Conservation (phyloP, 1,140 invertebrate species). For the Oppia nitens region DNA sequence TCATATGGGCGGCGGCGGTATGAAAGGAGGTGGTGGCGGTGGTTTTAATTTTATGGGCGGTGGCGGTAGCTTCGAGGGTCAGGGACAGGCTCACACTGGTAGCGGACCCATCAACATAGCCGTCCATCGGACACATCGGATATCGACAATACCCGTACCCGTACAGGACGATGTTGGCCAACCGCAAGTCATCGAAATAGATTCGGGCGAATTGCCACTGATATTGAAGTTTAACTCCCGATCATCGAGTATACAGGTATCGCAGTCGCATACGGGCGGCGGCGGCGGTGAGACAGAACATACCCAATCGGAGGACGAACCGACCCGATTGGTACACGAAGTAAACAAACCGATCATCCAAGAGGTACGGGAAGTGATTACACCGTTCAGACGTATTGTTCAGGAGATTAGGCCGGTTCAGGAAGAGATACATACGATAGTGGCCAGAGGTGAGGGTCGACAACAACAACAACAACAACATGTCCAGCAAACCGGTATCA, state of each 20-base stretch:
- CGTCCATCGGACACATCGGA: slow-evolving; percentile 2
- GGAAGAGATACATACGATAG: background rate
- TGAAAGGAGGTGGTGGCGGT: slow-evolving; percentile 5
- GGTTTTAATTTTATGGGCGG: too few relatives aligned
- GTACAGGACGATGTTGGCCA: background rate
- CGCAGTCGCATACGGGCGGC: background rate
- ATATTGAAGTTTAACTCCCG: slow-evolving; percentile 9
- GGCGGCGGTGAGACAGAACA: background rate
- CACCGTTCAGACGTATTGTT: too few relatives aligned
- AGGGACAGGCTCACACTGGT: too few relatives aligned
- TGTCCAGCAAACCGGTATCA: slow-evolving; percentile 6
- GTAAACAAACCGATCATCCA: slow-evolving; percentile 16
- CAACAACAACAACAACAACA: background rate
- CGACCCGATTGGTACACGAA: slow-evolving; percentile 14
- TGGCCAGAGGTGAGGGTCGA: background rate
- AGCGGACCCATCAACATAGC: slow-evolving; percentile 6
- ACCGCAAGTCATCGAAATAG: slow-evolving; percentile 9
- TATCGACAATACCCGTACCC: slow-evolving; percentile 7
- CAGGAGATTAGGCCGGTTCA: too few relatives aligned
- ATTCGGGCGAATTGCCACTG: slow-evolving; percentile 4
- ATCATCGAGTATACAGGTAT: background rate
- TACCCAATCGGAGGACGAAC: slow-evolving; percentile 6
- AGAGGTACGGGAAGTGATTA: too few relatives aligned
- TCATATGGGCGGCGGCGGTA: background rate
- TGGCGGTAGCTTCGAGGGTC: too few relatives aligned